Evolutionary conservation across 2,888 invertebrate species (phyloP).

Genomic region (Parelbella ahira): DNA sequence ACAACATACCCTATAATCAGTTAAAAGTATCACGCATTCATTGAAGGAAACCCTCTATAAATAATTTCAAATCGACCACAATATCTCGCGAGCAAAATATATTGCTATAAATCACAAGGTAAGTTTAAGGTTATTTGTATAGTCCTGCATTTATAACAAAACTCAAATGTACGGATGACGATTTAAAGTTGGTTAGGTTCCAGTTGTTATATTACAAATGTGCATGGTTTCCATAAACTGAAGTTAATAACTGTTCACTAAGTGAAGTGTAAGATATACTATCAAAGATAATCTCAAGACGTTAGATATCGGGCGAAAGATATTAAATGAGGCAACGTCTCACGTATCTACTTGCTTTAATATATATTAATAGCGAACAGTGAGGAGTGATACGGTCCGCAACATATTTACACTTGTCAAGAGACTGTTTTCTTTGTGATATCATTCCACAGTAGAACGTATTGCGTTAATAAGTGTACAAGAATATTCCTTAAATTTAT

Average conservation of each 20-base stretch:
- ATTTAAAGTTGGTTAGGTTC: too few relatives aligned
- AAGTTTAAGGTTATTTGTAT: too few relatives aligned
- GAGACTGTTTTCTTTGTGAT: conserved; percentile 22
- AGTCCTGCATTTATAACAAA: too few relatives aligned
- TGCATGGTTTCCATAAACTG: too few relatives aligned
- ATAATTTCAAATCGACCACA: too few relatives aligned
- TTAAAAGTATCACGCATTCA: too few relatives aligned
- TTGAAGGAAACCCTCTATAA: too few relatives aligned
- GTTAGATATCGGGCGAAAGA: conserved; percentile 45
- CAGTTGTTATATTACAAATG: too few relatives aligned
- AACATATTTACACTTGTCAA: conserved; percentile 23
- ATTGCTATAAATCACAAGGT: too few relatives aligned
- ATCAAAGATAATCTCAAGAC: conserved; percentile 54
- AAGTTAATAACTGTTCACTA: conserved; percentile 17
- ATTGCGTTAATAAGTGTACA: conserved; percentile 17
- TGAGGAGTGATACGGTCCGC: conserved; percentile 6
- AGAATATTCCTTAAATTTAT: conserved; percentile 20
- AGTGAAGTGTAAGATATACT: conserved; percentile 31
- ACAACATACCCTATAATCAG: too few relatives aligned
- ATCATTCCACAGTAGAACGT: conserved; percentile 15
- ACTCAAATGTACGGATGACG: too few relatives aligned
- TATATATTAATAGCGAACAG: not conserved
- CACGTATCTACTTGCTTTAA: not conserved
- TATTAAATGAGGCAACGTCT: conserved; percentile 16
- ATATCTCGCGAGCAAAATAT: too few relatives aligned